Evolutionary conservation across 1,140 invertebrate genomes (phyloP).

Genomic region (Arctopsyche grandis): DNA sequence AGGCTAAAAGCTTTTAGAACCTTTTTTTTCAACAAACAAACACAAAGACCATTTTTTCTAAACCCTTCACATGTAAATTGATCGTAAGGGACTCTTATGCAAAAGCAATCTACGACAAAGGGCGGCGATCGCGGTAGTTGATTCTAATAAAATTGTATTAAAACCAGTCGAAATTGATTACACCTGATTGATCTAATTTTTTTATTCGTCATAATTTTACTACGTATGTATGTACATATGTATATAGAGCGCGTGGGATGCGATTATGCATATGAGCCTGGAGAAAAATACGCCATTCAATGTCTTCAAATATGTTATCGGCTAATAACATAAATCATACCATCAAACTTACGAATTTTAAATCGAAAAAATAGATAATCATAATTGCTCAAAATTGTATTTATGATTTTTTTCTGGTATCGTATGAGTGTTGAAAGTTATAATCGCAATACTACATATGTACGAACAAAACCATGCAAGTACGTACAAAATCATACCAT

Average conservation of each 20-base stretch:
- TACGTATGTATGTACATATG: not conserved
- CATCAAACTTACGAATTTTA: not conserved
- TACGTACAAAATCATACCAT: not conserved
- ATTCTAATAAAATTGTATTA: not conserved
- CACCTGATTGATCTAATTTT: slow-evolving; percentile 14
- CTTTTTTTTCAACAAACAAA: slow-evolving; percentile 39
- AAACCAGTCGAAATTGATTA: not conserved
- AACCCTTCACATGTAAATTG: slow-evolving; percentile 27
- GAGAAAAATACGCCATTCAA: slow-evolving; percentile 13
- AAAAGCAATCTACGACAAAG: not conserved
- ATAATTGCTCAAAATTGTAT: not conserved
- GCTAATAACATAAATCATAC: slow-evolving; percentile 23
- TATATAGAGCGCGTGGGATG: slow-evolving; percentile 3
- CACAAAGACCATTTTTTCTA: slow-evolving; percentile 20
- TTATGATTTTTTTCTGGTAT: not conserved
- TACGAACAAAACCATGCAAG: no score
- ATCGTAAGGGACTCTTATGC: slow-evolving; percentile 6
- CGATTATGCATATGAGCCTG: not conserved
- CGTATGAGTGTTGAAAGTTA: no score
- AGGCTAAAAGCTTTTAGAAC: slow-evolving; percentile 42
- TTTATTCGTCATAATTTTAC: slow-evolving; percentile 22
- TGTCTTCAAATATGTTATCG: slow-evolving; percentile 11
- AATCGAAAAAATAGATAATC: not conserved
- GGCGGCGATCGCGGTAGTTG: not conserved
- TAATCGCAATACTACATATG: no score